Conservation (phyloP, 2,888 invertebrate genomes). For the Cheilosia impressa region DNA sequence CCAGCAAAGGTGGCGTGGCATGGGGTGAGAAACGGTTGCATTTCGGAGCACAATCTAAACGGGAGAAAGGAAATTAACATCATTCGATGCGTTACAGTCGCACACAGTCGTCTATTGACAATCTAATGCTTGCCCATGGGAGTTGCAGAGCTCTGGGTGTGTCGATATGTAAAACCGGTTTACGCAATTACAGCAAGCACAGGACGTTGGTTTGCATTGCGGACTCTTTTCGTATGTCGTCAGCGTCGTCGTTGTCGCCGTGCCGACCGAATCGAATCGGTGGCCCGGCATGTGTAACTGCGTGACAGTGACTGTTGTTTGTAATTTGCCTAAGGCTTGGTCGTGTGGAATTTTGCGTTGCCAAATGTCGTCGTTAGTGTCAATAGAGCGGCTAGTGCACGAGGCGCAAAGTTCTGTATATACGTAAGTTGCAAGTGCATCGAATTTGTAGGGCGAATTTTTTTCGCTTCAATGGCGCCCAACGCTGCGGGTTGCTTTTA, state of each 20-base stretch:
- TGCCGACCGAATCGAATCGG: slow-evolving; percentile 19
- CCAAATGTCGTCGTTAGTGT: slow-evolving; percentile 25
- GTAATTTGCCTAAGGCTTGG: slow-evolving; percentile 54
- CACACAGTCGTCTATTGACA: slow-evolving; percentile 19
- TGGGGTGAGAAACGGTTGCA: neutral
- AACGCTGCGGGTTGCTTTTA: neutral
- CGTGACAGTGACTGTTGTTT: slow-evolving; percentile 27
- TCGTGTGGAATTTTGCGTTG: slow-evolving; percentile 32
- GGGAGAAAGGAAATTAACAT: slow-evolving; percentile 67
- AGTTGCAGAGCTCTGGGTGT: slow-evolving; percentile 19
- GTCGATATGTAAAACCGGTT: slow-evolving; percentile 29
- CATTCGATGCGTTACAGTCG: slow-evolving; percentile 48
- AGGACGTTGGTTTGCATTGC: slow-evolving; percentile 49
- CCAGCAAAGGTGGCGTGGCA: neutral
- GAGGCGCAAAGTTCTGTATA: slow-evolving; percentile 21
- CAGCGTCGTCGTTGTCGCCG: neutral
- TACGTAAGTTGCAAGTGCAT: neutral
- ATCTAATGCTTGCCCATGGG: slow-evolving; percentile 39
- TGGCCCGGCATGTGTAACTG: slow-evolving; percentile 17
- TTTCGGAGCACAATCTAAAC: slow-evolving; percentile 23
- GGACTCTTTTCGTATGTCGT: slow-evolving; percentile 29
- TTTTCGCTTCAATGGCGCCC: neutral
- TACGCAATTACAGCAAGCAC: slow-evolving; percentile 54
- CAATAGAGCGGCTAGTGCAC: slow-evolving; percentile 19
- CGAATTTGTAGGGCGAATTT: neutral